phyloP scores from a whole-genome alignment of 1,140 invertebrate species.

The Archegozetes longisetosus region DNA sequence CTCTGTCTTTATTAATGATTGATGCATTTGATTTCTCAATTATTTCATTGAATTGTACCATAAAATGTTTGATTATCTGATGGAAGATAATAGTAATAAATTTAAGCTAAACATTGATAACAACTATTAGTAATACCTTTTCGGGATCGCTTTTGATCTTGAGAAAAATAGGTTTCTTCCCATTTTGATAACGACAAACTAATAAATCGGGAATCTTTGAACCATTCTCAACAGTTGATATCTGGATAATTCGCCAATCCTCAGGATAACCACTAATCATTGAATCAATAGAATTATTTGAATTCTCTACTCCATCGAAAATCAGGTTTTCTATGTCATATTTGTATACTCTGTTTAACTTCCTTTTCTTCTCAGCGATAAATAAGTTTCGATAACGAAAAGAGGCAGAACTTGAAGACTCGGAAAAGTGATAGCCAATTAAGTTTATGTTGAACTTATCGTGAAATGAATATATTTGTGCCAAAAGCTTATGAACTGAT shows the following conservation, averaged over 20 bases:
- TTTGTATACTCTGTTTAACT: background rate
- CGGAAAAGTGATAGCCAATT: conserved; percentile 6
- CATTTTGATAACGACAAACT: conserved; percentile 9
- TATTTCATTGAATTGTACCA: conserved; percentile 18
- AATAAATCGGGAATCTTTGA: conserved; percentile 3
- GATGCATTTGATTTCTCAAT: conserved; percentile 15
- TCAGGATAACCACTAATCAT: background rate
- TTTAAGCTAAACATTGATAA: background rate
- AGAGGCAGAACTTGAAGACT: background rate
- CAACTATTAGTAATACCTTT: conserved; percentile 6
- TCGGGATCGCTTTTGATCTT: conserved; percentile 10
- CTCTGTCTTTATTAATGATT: conserved; percentile 15
- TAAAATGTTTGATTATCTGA: conserved; percentile 15
- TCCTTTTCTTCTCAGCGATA: conserved; percentile 1
- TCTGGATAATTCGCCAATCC: conserved; percentile 13
- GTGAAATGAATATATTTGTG: background rate
- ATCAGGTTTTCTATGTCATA: background rate
- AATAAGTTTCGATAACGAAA: conserved; percentile 9
- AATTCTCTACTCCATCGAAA: background rate
- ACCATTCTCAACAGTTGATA: background rate
- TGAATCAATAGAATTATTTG: background rate
- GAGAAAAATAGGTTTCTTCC: conserved; percentile 4
- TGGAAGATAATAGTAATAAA: background rate
- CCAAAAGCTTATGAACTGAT: background rate
- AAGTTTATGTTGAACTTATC: background rate